Evolutionary conservation across 2,797 vertebrate genomes (phyloP), one percentile per base, ranked within the genome.

Genomic region (Dendrocincla fuliginosa): DNA sequence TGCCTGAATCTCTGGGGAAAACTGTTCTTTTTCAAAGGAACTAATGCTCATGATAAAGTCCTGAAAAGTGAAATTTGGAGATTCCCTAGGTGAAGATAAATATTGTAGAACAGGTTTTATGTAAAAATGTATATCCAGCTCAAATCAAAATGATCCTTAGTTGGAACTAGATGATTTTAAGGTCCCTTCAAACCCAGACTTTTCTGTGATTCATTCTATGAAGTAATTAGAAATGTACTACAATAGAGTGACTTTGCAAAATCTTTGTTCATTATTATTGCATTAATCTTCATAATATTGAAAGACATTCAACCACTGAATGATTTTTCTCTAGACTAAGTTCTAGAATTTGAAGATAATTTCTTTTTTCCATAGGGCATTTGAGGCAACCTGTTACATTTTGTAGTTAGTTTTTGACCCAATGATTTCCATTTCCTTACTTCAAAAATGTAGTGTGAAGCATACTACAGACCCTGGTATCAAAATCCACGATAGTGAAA

Each of bases 241-340:
- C 46, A 75, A 10, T 24, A 78, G 56, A 80, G 22, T 80, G 82
- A 91, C 65, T 92, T 92, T 44, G 35, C 69, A 91, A 91, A 71
- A 32, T 39, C 68, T 69, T 92, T 88, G 23, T 84, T 94, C 5
- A 1, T 77, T 89, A 39, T 69, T 81, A 35, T 18, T 76, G 4
- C 42, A 46, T 90, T 94, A 86, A 92, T 94, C 78, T 92, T 95
- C 39, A 64, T 82, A 70, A 87, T 82, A 90, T 71, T 88, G 80
- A 95, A 94, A 93, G 67, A 47, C 42, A 80, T 89, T 70, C 33
- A 85, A 75, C 82, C 47, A 47, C 13, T 68, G 57, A 92, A 91
- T 83, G 44, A 87, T 80, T 95, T 92, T 97, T 89, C 49, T 85
- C 37, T 93, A 84, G n/a, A 59, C 63, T 78, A 65, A 55, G 50